Conservation (phyloP, 1,140 invertebrate genomes). For the Antheraea pernyi region DNA sequence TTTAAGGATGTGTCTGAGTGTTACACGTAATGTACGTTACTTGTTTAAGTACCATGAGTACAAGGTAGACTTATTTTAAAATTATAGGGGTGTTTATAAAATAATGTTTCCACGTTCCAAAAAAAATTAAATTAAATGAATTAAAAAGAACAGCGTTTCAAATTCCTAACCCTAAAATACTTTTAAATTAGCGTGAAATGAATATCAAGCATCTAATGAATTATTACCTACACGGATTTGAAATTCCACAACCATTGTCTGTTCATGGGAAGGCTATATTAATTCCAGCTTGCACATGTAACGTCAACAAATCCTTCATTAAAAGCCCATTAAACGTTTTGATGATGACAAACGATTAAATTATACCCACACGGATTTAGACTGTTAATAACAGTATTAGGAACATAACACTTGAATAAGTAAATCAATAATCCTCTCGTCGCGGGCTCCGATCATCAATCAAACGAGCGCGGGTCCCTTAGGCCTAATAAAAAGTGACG, state of each 20-base stretch:
- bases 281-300: neutral
- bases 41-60: no score
- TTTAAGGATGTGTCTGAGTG: no score
- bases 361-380: neutral
- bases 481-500: slow-evolving; percentile 61
- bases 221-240: no score
- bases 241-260: neutral
- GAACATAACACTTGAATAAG: slow-evolving; percentile 40
- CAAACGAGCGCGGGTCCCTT: slow-evolving; percentile 54
- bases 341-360: neutral
- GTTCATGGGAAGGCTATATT: slow-evolving; percentile 15
- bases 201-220: no score
- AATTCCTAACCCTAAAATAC: no score
- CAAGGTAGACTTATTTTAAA: no score
- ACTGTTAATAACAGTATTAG: slow-evolving; percentile 40
- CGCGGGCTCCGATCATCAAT: slow-evolving; percentile 56
- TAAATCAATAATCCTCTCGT: slow-evolving; percentile 57
- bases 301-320: neutral
- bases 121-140: no score
- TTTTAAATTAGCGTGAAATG: no score
- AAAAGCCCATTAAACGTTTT: neutral
- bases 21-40: no score
- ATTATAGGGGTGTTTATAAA: no score
- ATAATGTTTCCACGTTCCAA: no score
- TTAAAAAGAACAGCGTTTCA: no score